Evolutionary conservation across 2,888 invertebrate species (phyloP).

Genomic region (Dorcus hopei): DNA sequence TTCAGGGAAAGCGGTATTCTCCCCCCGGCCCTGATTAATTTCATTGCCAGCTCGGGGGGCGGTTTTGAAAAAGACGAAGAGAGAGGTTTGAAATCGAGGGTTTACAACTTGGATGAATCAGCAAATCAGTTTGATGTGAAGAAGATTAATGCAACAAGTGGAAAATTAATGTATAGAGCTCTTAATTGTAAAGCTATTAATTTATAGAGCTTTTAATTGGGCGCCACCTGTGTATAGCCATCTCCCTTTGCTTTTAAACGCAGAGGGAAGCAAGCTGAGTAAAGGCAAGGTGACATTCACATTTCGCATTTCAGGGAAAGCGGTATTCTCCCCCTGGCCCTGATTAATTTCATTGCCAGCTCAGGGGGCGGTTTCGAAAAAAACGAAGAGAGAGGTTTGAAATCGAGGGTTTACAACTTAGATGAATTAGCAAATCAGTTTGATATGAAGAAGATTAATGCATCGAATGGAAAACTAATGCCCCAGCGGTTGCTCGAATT

Average conservation of each 20-base stretch:
- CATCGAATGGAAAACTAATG: slow-evolving; percentile 71
- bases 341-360: slow-evolving; percentile 80
- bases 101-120: slow-evolving; percentile 63
- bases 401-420: slow-evolving; percentile 56
- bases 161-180: slow-evolving; percentile 70
- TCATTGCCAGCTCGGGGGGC: slow-evolving; percentile 79
- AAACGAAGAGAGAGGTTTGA: slow-evolving; percentile 54
- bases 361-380: slow-evolving; percentile 83
- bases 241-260: slow-evolving; percentile 84
- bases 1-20: slow-evolving; percentile 68
- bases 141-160: slow-evolving; percentile 70
- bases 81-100: slow-evolving; percentile 51
- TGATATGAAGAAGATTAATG: slow-evolving; percentile 65
- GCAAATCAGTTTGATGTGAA: slow-evolving; percentile 70
- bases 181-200: no score
- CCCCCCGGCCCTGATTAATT: slow-evolving; percentile 80
- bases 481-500: slow-evolving; percentile 67
- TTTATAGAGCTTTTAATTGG: slow-evolving; percentile 95
- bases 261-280: slow-evolving; percentile 90
- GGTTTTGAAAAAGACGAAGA: slow-evolving; percentile 70
- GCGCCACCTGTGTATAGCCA: slow-evolving; percentile 84
- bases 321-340: slow-evolving; percentile 75
- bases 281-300: slow-evolving; percentile 88
- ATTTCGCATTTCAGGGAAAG: slow-evolving; percentile 65
- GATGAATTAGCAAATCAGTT: slow-evolving; percentile 72